Conservation (phyloP, 2,888 invertebrate species). For the Trilocha varians region DNA sequence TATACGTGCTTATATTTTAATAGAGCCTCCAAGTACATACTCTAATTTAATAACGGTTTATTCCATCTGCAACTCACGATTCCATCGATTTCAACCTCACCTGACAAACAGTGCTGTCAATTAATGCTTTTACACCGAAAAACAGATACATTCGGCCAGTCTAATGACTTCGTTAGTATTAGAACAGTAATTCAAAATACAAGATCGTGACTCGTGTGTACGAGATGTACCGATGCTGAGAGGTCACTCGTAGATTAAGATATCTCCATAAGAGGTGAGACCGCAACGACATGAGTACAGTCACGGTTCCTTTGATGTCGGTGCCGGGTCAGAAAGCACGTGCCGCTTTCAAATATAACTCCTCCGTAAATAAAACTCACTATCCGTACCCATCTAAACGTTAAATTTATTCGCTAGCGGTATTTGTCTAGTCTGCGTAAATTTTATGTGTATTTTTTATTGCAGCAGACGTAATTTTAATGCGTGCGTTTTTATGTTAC, state of each 20-base stretch:
- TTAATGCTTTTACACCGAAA: too few species aligned
- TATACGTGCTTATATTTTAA: too few species aligned
- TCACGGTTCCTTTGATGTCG: constrained; percentile 14
- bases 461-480: too few species aligned
- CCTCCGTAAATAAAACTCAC: not conserved
- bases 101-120: too few species aligned
- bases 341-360: not conserved
- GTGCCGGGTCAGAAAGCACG: constrained; percentile 9
- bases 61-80: too few species aligned
- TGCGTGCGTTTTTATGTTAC: too few species aligned
- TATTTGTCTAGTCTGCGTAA: not conserved
- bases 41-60: too few species aligned
- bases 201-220: not conserved
- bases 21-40: too few species aligned
- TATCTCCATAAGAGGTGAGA: not conserved
- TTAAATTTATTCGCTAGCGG: not conserved
- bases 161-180: not conserved
- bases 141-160: not conserved
- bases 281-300: constrained; percentile 2
- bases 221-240: not conserved
- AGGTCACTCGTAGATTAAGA: not conserved
- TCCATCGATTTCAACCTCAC: too few species aligned
- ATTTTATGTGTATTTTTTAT: too few species aligned
- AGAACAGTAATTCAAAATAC: not conserved
- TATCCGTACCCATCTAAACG: not conserved